Conservation (phyloP, 2,888 invertebrate genomes). For the Eustalomyia histrio region DNA sequence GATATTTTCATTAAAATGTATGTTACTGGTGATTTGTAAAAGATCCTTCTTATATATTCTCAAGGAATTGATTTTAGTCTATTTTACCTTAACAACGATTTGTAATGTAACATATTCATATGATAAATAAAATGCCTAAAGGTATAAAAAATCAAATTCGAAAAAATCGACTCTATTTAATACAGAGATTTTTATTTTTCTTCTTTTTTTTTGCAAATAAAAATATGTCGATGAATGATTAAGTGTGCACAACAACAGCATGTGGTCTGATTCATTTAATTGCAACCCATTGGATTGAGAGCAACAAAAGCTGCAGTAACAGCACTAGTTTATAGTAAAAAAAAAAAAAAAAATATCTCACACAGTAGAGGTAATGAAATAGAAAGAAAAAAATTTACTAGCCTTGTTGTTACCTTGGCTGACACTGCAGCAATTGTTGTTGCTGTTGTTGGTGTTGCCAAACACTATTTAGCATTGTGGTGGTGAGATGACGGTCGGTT, state of each 20-base stretch:
- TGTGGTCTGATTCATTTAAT: conserved; percentile 74
- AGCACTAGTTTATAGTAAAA: conserved; percentile 24
- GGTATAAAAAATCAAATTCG: conserved; percentile 38
- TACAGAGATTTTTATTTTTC: conserved; percentile 30
- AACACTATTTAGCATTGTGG: conserved; percentile 50
- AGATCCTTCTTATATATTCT: too few relatives aligned
- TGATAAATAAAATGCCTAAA: conserved; percentile 37
- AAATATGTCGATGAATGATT: conserved; percentile 74
- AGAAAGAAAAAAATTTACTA: conserved; percentile 29
- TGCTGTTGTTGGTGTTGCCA: conserved; percentile 27
- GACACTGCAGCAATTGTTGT: neutral
- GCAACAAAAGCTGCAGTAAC: conserved; percentile 29
- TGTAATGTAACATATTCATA: conserved; percentile 32
- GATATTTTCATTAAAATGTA: too few relatives aligned
- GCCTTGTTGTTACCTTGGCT: conserved; percentile 52
- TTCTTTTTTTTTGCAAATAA: conserved; percentile 14
- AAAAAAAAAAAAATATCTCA: conserved; percentile 43
- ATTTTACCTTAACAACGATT: conserved; percentile 12
- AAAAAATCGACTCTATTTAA: conserved; percentile 12
- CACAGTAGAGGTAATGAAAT: conserved; percentile 58
- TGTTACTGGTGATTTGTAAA: too few relatives aligned
- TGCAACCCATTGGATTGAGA: conserved; percentile 65
- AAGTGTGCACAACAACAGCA: conserved; percentile 71
- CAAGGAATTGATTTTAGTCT: neutral
- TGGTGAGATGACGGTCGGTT: conserved; percentile 16